phyloP scores from a whole-genome alignment of 1,140 invertebrate genomes.

The Lordiphosa collinella region DNA sequence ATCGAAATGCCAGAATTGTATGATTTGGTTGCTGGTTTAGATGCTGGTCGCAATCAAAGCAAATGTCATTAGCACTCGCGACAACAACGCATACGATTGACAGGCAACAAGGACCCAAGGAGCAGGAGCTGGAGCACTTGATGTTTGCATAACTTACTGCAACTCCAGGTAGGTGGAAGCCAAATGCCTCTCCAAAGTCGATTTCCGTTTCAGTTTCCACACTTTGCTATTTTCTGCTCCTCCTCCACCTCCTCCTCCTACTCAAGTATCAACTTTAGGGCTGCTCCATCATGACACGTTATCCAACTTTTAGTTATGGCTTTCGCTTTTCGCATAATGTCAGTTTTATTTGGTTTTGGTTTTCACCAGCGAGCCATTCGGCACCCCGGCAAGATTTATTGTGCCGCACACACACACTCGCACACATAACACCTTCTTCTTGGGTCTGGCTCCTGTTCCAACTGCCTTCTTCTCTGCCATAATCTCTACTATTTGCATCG shows the following conservation, averaged over 20 bases:
- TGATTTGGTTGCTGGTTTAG: conserved; percentile 20
- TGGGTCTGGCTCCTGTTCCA: conserved; percentile 19
- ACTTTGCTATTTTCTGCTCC: conserved; percentile 58
- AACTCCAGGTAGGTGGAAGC: conserved; percentile 54
- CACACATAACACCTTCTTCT: conserved; percentile 46
- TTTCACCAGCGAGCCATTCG: conserved; percentile 63
- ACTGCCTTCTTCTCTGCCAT: conserved; percentile 37
- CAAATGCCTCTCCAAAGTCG: conserved; percentile 70
- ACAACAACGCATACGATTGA: conserved; percentile 51
- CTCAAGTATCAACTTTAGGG: too few relatives aligned
- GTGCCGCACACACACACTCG: conserved; percentile 45
- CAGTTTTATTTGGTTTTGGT: conserved; percentile 78
- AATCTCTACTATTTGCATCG: conserved; percentile 78
- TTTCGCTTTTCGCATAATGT: conserved; percentile 78
- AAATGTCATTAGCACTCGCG: conserved; percentile 73
- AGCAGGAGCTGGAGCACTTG: conserved; percentile 12
- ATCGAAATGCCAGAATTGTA: conserved; percentile 7
- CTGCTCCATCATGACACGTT: conserved; percentile 65
- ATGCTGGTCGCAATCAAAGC: conserved; percentile 63
- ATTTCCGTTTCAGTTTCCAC: conserved; percentile 55
- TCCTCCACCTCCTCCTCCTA: not conserved
- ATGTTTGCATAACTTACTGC: conserved; percentile 74
- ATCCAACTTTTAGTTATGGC: conserved; percentile 77
- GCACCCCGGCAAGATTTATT: conserved; percentile 74
- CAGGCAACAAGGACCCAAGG: conserved; percentile 28